Percentiles rank a stretch among this genome's conserved stretches.
Conservation (phyloP, 92 coral and sea anemone species). For the Phenganax subtilis region DNA sequence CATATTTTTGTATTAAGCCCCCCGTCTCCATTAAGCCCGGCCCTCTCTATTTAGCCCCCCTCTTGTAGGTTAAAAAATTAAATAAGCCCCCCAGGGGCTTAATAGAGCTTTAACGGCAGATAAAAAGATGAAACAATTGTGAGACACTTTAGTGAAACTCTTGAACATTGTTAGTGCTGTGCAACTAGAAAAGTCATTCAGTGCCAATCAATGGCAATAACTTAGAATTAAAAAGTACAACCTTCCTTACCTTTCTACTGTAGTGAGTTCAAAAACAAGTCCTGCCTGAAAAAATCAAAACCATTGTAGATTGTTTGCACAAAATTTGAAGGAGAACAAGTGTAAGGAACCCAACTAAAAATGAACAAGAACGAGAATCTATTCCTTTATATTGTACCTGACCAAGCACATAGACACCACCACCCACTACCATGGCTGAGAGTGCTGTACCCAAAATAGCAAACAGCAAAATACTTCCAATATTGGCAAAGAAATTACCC, state of each 20-base stretch:
- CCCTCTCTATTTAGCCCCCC: too few species aligned
- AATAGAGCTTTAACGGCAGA: too few species aligned
- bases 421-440: conserved; percentile 90
- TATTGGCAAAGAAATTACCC: conserved; percentile 99
- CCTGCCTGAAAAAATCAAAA: conserved; percentile 64
- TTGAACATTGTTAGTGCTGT: too few species aligned
- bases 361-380: not conserved
- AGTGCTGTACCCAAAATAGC: conserved; percentile 97
- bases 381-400: conserved; percentile 53
- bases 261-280: conserved; percentile 81
- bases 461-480: conserved; percentile 90
- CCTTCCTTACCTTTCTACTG: conserved; percentile 73
- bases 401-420: conserved; percentile 86
- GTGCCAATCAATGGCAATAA: not conserved
- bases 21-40: too few species aligned
- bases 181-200: not conserved
- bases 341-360: too few species aligned
- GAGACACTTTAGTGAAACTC: too few species aligned
- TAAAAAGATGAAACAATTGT: too few species aligned
- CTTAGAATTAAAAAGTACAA: not conserved
- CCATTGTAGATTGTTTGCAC: too few species aligned
- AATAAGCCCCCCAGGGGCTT: too few species aligned
- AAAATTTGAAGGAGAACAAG: too few species aligned
- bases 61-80: too few species aligned
- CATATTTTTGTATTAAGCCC: too few species aligned